Evolutionary conservation across 2,888 invertebrate species (phyloP).

Genomic region (Therioaphis trifolii): DNA sequence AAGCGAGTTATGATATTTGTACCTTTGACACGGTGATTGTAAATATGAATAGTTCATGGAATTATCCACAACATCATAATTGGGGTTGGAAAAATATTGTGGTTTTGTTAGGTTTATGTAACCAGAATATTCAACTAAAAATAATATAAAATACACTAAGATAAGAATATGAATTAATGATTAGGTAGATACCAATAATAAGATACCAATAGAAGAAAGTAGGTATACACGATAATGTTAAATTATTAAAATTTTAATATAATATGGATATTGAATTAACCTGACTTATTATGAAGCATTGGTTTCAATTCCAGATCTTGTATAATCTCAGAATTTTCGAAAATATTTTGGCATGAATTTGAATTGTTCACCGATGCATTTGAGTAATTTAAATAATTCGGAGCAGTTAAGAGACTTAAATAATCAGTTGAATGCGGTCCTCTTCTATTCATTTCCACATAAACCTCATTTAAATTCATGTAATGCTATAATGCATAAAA

Average conservation of each 20-base stretch:
- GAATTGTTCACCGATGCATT: slow-evolving; percentile 48
- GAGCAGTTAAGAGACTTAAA: slow-evolving; percentile 80
- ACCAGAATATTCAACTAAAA: slow-evolving; percentile 58
- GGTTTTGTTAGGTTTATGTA: slow-evolving; percentile 58
- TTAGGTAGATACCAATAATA: slow-evolving; percentile 26
- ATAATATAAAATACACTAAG: slow-evolving; percentile 42
- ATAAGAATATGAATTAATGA: not conserved
- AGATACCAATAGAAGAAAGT: not conserved
- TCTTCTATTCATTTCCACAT: slow-evolving; percentile 76
- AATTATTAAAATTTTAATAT: not conserved
- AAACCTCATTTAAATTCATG: slow-evolving; percentile 84
- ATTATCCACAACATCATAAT: slow-evolving; percentile 58
- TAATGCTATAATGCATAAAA: slow-evolving; percentile 79
- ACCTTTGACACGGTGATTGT: slow-evolving; percentile 58
- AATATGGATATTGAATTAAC: not conserved
- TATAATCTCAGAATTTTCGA: slow-evolving; percentile 57
- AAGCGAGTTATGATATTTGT: slow-evolving; percentile 37
- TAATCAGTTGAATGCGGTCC: slow-evolving; percentile 78
- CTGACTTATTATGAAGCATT: slow-evolving; percentile 63
- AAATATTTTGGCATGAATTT: slow-evolving; percentile 44
- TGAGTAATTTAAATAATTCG: slow-evolving; percentile 74
- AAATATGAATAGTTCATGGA: slow-evolving; percentile 39
- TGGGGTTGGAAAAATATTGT: slow-evolving; percentile 51
- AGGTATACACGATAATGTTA: not conserved
- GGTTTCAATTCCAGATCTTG: slow-evolving; percentile 66